Evolutionary conservation across 2,888 invertebrate genomes (phyloP).

Genomic region (Amblyteles armatorius): DNA sequence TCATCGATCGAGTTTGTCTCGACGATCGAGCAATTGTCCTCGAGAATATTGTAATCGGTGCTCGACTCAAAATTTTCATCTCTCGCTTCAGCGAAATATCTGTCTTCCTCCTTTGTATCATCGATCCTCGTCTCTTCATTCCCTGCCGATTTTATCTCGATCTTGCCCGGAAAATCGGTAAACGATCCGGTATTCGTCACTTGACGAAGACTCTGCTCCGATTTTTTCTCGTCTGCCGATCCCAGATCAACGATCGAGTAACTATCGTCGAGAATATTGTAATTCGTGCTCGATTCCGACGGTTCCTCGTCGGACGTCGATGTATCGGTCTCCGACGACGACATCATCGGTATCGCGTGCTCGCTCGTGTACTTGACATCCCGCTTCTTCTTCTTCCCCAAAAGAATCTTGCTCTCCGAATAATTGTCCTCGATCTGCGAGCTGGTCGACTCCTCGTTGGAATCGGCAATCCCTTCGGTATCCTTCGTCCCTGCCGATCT

Average conservation of each 20-base stretch:
- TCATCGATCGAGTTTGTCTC: slow-evolving; percentile 50
- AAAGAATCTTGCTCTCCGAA: slow-evolving; percentile 6
- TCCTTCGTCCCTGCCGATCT: slow-evolving; percentile 9
- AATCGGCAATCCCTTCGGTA: background rate
- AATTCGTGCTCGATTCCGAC: slow-evolving; percentile 80
- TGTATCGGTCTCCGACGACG: slow-evolving; percentile 80
- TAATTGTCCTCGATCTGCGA: slow-evolving; percentile 1
- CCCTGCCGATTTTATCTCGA: background rate
- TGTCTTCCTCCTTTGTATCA: background rate
- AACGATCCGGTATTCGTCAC: background rate
- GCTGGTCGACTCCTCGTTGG: slow-evolving; percentile 9
- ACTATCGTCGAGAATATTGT: slow-evolving; percentile 80
- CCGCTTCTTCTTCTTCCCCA: background rate
- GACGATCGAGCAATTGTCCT: slow-evolving; percentile 73
- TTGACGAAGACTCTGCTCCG: background rate
- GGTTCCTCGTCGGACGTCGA: slow-evolving; percentile 77
- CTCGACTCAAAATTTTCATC: slow-evolving; percentile 34
- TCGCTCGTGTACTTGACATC: slow-evolving; percentile 43
- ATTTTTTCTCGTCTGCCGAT: slow-evolving; percentile 27
- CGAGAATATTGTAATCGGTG: slow-evolving; percentile 46
- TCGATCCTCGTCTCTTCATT: background rate
- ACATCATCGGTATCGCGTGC: slow-evolving; percentile 77
- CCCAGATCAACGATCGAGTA: slow-evolving; percentile 70
- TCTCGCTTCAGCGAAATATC: background rate
- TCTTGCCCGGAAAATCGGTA: background rate